Base-by-base conservation (phyloP, 1,140 invertebrate species). In the Listronotus bonariensis region DNA sequence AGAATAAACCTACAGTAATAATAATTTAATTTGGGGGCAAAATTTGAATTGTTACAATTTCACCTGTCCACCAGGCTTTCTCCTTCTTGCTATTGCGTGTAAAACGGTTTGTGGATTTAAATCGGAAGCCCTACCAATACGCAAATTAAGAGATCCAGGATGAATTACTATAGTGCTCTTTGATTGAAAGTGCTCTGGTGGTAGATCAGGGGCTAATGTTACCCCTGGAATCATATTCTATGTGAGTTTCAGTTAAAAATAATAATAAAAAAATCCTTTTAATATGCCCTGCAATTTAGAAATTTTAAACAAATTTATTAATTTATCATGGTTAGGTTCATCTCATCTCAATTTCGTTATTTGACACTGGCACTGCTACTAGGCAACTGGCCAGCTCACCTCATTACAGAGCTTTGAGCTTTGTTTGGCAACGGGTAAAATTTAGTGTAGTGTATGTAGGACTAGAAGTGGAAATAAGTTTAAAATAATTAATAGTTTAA, bases 111-210 rank as follows among this genome's bases (percentile, higher is more conserved):
- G 82, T 32, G 95, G 95, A 77, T 92, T 88, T 2, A 93, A 80
- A 80, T 97, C 95, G 0, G 92, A 93, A 7, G 95, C 94, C 75
- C 92, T 80, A 3, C 95, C 95, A 73, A 98, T 93, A 49, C 93
- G 81, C 12, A 98, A 82, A 76, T 95, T 89, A 48, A 91, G 85
- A 0, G 95, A 97, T 8, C 96, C 96, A 53, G 95, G 95, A 78
- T 98, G 95, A 48, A 98, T 95, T n/a, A 97, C 89, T 42, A 98
- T 90, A 32, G 95, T 89, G 31, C 88, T 88, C 70, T 91, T 89
- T 1, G 89, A 85, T 69, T 89, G 88, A 67, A 72, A 42, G 15
- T 69, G 67, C 42, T 69, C 68, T 38, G 49, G 56, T 10, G 67
- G 43, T 20, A 64, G n/a, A 12, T 71, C 70, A n/a, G 49, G 20